These are phyloP conservation scores for Amphilophus citrinellus DNA, from an alignment of 2,113 vertebrate genomes.

Conservation along the genomic window DNA sequence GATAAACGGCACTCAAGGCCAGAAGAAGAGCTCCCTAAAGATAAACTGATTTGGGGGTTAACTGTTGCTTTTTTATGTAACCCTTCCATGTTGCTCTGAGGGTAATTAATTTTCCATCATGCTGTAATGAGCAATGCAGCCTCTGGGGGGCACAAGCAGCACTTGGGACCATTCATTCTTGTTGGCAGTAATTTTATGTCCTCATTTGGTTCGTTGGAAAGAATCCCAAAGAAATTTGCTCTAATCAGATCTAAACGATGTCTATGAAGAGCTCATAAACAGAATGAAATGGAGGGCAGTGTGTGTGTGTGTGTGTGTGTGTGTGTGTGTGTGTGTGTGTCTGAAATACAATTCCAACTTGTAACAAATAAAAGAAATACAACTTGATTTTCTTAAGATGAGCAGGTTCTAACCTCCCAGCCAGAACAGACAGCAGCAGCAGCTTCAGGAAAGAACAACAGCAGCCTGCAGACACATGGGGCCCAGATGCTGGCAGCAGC, in stretches of 20 bases:
- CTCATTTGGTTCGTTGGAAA: neutral
- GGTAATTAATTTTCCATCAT: neutral
- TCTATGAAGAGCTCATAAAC: neutral
- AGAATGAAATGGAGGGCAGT: neutral
- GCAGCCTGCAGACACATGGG: neutral
- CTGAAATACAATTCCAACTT: neutral
- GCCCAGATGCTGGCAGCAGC: neutral
- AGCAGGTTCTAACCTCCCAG: neutral
- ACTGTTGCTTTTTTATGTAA: too few species aligned
- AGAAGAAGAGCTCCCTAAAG: neutral
- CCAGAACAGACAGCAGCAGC: too few species aligned
- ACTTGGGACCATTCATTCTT: neutral
- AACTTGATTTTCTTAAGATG: neutral
- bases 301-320: neutral
- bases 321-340: too few species aligned
- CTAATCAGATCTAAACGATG: neutral
- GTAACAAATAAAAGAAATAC: neutral
- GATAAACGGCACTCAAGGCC: neutral
- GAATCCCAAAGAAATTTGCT: neutral
- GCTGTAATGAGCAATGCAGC: neutral
- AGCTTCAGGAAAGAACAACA: neutral
- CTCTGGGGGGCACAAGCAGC: neutral
- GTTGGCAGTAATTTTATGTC: neutral
- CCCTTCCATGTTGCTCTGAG: too few species aligned
- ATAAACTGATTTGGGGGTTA: neutral